Percentiles rank a stretch among this genome's conserved stretches.
phyloP scores from a whole-genome alignment of 1,140 invertebrate genomes.

The Lasioglossum baleicum region DNA sequence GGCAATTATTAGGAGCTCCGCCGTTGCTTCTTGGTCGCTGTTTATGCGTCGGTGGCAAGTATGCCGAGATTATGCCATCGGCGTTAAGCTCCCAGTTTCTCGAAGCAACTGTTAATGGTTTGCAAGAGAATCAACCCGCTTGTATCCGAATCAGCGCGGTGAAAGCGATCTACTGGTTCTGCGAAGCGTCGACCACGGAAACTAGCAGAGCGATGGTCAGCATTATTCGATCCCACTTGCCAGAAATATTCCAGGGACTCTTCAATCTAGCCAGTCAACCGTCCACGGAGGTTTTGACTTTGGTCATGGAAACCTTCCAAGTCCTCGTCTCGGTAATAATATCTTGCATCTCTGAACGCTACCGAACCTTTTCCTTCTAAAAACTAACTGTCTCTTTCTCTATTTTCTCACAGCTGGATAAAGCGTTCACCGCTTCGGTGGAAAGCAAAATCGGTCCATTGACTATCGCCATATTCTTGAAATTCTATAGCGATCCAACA shows the following conservation, averaged over 20 bases:
- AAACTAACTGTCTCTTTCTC: conserved; percentile 4
- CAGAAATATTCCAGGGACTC: conserved; percentile 75
- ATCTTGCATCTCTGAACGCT: neutral
- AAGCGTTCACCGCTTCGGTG: conserved; percentile 84
- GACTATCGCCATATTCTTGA: conserved; percentile 87
- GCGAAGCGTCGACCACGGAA: conserved; percentile 62
- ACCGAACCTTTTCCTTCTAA: conserved; percentile 2
- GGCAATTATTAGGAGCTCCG: conserved; percentile 72
- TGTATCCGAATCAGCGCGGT: conserved; percentile 77
- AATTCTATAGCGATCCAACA: conserved; percentile 84
- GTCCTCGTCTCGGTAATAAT: conserved; percentile 83
- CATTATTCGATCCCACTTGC: conserved; percentile 72
- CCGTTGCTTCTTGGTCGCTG: conserved; percentile 88
- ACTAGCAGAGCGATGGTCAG: conserved; percentile 63
- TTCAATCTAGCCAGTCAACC: conserved; percentile 71
- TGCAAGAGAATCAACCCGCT: conserved; percentile 81
- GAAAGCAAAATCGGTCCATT: conserved; percentile 86
- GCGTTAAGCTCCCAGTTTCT: conserved; percentile 83
- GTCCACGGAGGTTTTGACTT: conserved; percentile 81
- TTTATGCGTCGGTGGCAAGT: conserved; percentile 86
- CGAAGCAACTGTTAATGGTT: conserved; percentile 83
- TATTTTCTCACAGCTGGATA: conserved; percentile 81
- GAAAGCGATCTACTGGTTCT: conserved; percentile 78
- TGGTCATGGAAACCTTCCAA: conserved; percentile 85
- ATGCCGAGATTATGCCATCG: conserved; percentile 82